phyloP scores from a whole-genome alignment of 30 jellyfish, hydroid and myxozoan genomes.

The Chrysaora quinquecirrha region DNA sequence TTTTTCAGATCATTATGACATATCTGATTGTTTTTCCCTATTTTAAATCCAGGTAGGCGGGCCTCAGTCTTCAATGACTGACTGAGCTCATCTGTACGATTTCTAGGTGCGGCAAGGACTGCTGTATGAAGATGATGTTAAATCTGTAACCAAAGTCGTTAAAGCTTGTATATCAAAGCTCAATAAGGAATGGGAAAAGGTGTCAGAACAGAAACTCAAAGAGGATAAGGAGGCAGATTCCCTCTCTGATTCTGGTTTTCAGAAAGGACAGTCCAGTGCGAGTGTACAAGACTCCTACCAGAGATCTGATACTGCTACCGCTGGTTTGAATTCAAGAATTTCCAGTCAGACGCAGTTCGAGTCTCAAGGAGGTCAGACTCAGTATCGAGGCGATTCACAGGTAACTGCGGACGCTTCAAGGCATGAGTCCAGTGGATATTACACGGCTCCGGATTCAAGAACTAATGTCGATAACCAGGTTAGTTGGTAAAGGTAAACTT shows the following conservation, averaged over 20 bases:
- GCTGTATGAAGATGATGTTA: constrained; percentile 78
- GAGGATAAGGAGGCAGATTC: constrained; percentile 46
- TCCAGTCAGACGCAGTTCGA: background rate
- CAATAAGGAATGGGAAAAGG: constrained; percentile 76
- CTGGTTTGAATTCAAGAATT: background rate
- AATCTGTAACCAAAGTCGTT: constrained; percentile 78
- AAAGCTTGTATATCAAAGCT: constrained; percentile 65
- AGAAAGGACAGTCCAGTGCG: constrained; percentile 19
- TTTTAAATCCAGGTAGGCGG: constrained; percentile 70
- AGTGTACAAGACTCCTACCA: constrained; percentile 5
- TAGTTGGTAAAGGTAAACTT: too few relatives aligned
- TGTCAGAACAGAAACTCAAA: constrained; percentile 38
- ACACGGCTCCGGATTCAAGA: background rate
- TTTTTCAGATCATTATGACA: too few relatives aligned
- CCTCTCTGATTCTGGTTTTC: background rate
- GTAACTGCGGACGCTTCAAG: constrained; percentile 4
- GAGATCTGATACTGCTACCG: constrained; percentile 23
- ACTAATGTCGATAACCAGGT: background rate
- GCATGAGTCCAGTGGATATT: constrained; percentile 25
- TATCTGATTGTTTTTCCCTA: constrained; percentile 17
- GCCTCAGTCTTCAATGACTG: constrained; percentile 65
- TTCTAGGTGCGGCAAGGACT: constrained; percentile 86
- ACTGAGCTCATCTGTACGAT: constrained; percentile 69
- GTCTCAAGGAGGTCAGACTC: constrained; percentile 1
- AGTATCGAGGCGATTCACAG: constrained; percentile 4